phyloP scores from a whole-genome alignment of 2,888 invertebrate genomes.

The Carcina quercana region DNA sequence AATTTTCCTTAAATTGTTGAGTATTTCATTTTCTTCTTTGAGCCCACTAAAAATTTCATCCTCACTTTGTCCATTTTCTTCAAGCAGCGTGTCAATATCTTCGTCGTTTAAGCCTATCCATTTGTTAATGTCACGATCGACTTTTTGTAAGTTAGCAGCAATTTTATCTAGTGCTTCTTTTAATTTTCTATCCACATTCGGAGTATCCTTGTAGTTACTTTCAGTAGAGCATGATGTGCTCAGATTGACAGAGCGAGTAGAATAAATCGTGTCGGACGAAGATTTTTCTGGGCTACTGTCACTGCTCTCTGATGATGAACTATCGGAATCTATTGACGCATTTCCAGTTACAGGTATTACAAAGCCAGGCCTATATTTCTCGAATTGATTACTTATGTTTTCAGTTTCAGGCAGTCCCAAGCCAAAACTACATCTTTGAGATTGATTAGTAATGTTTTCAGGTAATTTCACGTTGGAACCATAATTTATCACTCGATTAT shows the following conservation, averaged over 20 bases:
- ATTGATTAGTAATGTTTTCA: no score
- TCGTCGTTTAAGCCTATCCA: constrained; percentile 34
- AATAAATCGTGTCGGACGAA: constrained; percentile 5
- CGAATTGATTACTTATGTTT: no score
- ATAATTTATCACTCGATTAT: constrained; percentile 12
- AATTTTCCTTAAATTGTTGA: constrained; percentile 26
- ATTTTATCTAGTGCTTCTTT: constrained; percentile 23
- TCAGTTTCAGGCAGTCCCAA: no score
- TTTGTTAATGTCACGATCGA: constrained; percentile 35
- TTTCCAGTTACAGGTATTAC: not conserved
- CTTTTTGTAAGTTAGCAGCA: constrained; percentile 23
- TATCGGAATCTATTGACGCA: no score
- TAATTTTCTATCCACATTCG: not conserved
- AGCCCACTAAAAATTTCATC: constrained; percentile 28
- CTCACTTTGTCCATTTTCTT: constrained; percentile 20
- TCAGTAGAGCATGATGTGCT: constrained; percentile 22
- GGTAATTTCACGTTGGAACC: no score
- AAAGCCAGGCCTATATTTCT: no score
- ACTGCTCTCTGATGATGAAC: constrained; percentile 3
- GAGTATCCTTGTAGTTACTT: not conserved
- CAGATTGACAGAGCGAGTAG: constrained; percentile 19
- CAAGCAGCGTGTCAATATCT: constrained; percentile 10
- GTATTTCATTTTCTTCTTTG: constrained; percentile 30
- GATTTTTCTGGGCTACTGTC: no score
- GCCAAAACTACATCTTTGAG: no score